A percentile compares a stretch with the other conserved stretches of the same genome.
Evolutionary conservation across 2,113 vertebrate species (phyloP).

Genomic region (Uropsilus gracilis): DNA sequence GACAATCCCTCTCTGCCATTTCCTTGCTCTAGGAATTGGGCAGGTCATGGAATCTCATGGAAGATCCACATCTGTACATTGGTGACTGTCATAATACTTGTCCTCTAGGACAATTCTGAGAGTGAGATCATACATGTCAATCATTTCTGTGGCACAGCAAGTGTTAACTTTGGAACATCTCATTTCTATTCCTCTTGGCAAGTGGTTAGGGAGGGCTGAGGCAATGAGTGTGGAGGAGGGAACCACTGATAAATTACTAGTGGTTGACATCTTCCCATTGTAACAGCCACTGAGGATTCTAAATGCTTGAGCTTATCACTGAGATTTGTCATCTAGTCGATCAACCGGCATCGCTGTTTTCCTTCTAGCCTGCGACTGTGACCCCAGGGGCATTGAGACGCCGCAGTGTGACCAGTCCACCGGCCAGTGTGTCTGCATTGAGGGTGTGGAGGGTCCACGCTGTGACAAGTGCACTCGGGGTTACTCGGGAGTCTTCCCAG

Average conservation of each 20-base stretch:
- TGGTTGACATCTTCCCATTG: background rate
- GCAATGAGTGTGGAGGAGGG: too few relatives aligned
- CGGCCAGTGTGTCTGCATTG: conserved; percentile 92
- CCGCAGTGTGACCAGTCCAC: conserved; percentile 91
- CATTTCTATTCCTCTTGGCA: background rate
- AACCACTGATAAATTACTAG: background rate
- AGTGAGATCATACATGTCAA: background rate
- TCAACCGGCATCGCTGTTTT: background rate
- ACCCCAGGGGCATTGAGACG: conserved; percentile 90
- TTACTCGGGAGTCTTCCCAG: conserved; percentile 92
- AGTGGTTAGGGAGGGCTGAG: background rate
- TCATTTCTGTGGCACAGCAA: background rate
- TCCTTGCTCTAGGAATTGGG: background rate
- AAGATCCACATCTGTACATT: background rate
- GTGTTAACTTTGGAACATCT: background rate
- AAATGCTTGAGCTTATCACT: background rate
- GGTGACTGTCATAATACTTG: background rate
- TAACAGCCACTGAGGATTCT: background rate
- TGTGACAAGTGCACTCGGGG: conserved; percentile 95
- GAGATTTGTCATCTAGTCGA: background rate
- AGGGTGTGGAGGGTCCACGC: conserved; percentile 90
- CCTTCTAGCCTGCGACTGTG: conserved; percentile 94
- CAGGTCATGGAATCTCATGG: background rate
- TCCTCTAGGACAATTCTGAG: background rate
- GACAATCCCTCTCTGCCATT: background rate